phyloP scores from a whole-genome alignment of 2,888 invertebrate species.

The Sinohyriopsis cumingii region DNA sequence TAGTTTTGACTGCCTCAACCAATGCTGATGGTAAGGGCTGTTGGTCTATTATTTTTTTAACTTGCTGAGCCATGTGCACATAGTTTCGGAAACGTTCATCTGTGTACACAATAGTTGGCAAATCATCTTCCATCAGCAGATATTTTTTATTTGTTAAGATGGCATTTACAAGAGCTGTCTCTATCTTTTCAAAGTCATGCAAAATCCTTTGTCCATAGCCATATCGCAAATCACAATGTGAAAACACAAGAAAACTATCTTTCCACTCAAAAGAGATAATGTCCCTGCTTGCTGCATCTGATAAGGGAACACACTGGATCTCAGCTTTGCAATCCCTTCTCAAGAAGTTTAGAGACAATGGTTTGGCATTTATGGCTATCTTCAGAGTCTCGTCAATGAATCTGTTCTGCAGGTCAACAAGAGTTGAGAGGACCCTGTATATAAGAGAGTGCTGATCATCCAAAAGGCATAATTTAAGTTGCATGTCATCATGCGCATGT shows the following conservation, averaged over 20 bases:
- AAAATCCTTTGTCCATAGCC: slow-evolving; percentile 26
- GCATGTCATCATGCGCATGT: not conserved
- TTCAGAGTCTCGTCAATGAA: slow-evolving; percentile 27
- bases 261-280: slow-evolving; percentile 19
- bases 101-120: slow-evolving; percentile 33
- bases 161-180: slow-evolving; percentile 24
- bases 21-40: slow-evolving; percentile 24
- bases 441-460: slow-evolving; percentile 16
- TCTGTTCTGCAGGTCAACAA: slow-evolving; percentile 32
- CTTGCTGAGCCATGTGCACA: slow-evolving; percentile 21
- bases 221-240: slow-evolving; percentile 28
- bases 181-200: slow-evolving; percentile 39
- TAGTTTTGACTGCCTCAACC: slow-evolving; percentile 13
- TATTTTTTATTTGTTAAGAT: slow-evolving; percentile 24
- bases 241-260: slow-evolving; percentile 18
- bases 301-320: slow-evolving; percentile 15
- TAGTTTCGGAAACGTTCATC: slow-evolving; percentile 44
- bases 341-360: slow-evolving; percentile 18
- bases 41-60: slow-evolving; percentile 22
- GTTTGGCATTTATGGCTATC: slow-evolving; percentile 9
- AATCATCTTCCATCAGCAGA: slow-evolving; percentile 12
- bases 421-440: slow-evolving; percentile 17
- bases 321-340: slow-evolving; percentile 5
- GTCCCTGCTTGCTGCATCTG: slow-evolving; percentile 15
- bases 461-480: slow-evolving; percentile 25